Evolutionary conservation across 2,797 vertebrate genomes (phyloP).

Genomic region (Cercopithecus hamlyni): DNA sequence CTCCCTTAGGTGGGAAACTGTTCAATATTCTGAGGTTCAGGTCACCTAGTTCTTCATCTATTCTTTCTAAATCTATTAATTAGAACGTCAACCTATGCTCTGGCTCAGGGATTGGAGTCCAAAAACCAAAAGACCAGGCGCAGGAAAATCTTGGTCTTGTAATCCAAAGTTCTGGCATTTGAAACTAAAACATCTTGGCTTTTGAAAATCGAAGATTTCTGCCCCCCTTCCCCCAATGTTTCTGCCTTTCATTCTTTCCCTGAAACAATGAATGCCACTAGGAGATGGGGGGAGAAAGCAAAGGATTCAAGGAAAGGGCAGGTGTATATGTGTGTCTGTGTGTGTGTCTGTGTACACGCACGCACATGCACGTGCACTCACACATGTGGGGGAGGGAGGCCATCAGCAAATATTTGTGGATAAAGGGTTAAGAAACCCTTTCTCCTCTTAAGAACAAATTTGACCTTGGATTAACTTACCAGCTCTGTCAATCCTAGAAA

Average conservation of each 20-base stretch:
- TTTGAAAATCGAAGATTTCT: not conserved
- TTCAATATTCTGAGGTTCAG: not conserved
- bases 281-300: too few species aligned
- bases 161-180: constrained; percentile 16
- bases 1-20: not conserved
- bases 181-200: not conserved
- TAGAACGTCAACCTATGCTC: not conserved
- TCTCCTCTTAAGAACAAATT: not conserved
- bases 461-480: not conserved
- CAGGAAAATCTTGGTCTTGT: not conserved
- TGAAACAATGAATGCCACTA: not conserved
- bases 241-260: not conserved
- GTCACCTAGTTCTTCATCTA: not conserved
- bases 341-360: not conserved
- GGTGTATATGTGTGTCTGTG: too few species aligned
- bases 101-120: not conserved
- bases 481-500: not conserved
- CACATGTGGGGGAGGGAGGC: not conserved
- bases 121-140: constrained; percentile 13
- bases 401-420: not conserved
- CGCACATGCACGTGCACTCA: not conserved
- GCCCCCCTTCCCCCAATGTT: too few species aligned
- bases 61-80: not conserved
- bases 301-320: not conserved
- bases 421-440: not conserved